phyloP scores from a whole-genome alignment of 2,797 vertebrate genomes.

The Tympanoctomys barrerae region DNA sequence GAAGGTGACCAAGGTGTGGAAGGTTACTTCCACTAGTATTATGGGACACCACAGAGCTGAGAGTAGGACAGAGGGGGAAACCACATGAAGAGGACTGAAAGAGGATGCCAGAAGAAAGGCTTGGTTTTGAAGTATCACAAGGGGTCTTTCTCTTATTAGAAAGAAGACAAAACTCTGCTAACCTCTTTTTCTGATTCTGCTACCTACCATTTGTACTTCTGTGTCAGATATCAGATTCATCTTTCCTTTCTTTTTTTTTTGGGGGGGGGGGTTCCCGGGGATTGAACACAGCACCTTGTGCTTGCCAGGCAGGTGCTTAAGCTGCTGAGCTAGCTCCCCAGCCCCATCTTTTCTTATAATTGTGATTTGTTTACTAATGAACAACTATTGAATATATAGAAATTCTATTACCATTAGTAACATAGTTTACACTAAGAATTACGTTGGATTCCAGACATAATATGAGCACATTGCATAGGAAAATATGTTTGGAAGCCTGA shows the following conservation, averaged over 20 bases:
- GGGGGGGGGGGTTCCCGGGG: too few species aligned
- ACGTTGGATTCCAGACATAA: background rate
- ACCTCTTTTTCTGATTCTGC: background rate
- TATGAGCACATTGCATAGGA: background rate
- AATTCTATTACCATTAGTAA: background rate
- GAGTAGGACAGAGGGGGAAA: background rate
- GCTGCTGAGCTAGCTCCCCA: too few species aligned
- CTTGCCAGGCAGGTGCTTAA: too few species aligned
- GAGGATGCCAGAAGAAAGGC: background rate
- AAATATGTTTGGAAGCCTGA: conserved; percentile 37
- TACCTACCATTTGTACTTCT: background rate
- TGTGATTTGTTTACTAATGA: background rate
- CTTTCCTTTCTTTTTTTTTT: background rate
- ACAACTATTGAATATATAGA: background rate
- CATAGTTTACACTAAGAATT: background rate
- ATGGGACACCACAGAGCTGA: background rate
- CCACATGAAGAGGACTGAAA: background rate
- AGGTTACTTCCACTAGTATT: background rate
- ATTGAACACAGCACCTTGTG: too few species aligned
- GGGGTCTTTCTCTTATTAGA: background rate
- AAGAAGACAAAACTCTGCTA: background rate
- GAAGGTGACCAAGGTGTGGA: background rate
- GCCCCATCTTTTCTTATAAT: background rate
- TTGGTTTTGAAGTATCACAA: background rate
- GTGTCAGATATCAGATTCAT: background rate